Conservation (phyloP, 2,113 vertebrate species). For the Hepsetus odoe region DNA sequence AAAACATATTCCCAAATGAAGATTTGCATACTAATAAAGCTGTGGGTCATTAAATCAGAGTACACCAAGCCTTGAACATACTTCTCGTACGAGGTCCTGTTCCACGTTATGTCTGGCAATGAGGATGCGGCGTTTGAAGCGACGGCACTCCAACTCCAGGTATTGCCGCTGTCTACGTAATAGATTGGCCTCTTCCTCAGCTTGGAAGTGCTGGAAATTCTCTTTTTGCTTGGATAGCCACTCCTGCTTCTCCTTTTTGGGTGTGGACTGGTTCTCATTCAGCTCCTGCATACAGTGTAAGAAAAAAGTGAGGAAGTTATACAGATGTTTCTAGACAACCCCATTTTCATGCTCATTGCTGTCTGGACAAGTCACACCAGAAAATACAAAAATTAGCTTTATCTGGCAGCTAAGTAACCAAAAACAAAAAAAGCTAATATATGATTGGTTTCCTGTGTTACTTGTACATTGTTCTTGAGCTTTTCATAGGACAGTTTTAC, state of each 20-base stretch:
- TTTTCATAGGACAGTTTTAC: neutral
- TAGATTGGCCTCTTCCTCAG: constrained; percentile 96
- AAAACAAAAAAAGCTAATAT: too few relatives aligned
- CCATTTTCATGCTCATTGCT: neutral
- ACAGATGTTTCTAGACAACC: neutral
- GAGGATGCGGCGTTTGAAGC: constrained; percentile 95
- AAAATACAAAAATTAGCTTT: neutral
- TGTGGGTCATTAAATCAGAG: neutral
- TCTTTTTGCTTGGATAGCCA: constrained; percentile 99
- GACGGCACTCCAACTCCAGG: constrained; percentile 93
- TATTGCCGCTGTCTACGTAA: constrained; percentile 94
- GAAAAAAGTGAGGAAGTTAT: neutral
- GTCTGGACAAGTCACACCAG: neutral
- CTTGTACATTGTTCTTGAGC: neutral
- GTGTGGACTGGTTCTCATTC: constrained; percentile 98
- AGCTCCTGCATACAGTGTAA: constrained; percentile 79
- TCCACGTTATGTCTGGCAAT: constrained; percentile 95
- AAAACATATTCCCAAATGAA: constrained; percentile 78
- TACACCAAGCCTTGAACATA: constrained; percentile 54
- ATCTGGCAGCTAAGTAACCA: too few relatives aligned
- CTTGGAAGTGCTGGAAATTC: constrained; percentile 98
- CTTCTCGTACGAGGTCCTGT: constrained; percentile 94
- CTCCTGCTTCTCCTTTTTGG: constrained; percentile 99
- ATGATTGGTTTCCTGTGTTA: neutral
- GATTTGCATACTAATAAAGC: too few relatives aligned